These are phyloP conservation scores for Cynopterus brachyotis DNA, from an alignment of 2,113 vertebrate genomes.

Conservation along the genomic window DNA sequence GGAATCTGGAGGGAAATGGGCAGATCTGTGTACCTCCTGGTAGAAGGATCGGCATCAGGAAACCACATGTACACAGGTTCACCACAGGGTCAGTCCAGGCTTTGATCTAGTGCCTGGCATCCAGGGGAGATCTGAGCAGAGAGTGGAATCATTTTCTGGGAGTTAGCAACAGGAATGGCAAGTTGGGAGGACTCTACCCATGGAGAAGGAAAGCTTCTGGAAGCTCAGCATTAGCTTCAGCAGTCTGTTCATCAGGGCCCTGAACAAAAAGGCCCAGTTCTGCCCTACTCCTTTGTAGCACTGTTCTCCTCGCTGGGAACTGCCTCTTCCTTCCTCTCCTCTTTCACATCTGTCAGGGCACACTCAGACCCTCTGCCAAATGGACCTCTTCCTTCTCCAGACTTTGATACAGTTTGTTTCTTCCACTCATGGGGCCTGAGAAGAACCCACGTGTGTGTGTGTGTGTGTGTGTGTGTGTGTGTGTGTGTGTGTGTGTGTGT, in stretches of 20 bases:
- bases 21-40: neutral
- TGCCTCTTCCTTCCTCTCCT: neutral
- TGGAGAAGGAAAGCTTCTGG: neutral
- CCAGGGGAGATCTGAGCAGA: neutral
- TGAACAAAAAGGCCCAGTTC: rapidly evolving
- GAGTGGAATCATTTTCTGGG: neutral
- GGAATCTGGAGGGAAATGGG: neutral
- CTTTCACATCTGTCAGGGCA: neutral
- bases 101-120: neutral
- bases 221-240: neutral
- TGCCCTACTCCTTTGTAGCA: rapidly evolving
- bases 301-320: neutral
- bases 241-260: neutral
- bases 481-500: too few species aligned
- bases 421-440: neutral
- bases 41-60: neutral
- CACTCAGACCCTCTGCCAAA: neutral
- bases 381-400: neutral
- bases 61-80: neutral
- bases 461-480: too few species aligned
- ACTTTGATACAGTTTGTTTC: neutral
- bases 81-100: neutral
- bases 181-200: neutral
- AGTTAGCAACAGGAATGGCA: neutral
- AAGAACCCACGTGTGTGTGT: rapidly evolving